Evolutionary conservation across 2,888 invertebrate genomes (phyloP).

Genomic region (Acronicta psi): DNA sequence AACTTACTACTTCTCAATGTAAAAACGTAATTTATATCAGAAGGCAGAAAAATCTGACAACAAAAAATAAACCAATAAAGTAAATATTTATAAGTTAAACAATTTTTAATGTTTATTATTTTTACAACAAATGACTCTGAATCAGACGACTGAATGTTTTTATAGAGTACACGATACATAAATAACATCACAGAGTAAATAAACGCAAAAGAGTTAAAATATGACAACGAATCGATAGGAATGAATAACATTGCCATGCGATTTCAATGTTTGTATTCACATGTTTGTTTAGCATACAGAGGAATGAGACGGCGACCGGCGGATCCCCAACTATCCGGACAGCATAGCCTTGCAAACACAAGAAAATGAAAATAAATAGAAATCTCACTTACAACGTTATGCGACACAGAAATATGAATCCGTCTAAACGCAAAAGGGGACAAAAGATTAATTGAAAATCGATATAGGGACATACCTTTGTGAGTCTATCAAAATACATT

Average conservation of each 20-base stretch:
- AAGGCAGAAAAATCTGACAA: too few relatives aligned
- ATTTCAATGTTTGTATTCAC: conserved; percentile 78
- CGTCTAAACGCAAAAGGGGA: conserved; percentile 79
- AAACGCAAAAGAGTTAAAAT: conserved; percentile 53
- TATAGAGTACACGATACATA: conserved; percentile 13
- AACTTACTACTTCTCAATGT: too few relatives aligned
- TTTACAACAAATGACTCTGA: background rate
- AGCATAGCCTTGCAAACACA: conserved; percentile 67
- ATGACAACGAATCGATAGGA: conserved; percentile 71
- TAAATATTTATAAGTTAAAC: background rate
- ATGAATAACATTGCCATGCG: conserved; percentile 76
- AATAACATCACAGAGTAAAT: conserved; percentile 45
- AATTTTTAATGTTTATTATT: background rate
- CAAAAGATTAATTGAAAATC: conserved; percentile 88
- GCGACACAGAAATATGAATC: conserved; percentile 75
- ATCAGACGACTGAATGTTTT: conserved; percentile 17
- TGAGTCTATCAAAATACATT: conserved; percentile 84
- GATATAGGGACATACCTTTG: conserved; percentile 80
- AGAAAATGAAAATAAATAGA: conserved; percentile 73
- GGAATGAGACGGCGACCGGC: conserved; percentile 69
- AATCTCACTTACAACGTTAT: conserved; percentile 67
- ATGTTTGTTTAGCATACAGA: conserved; percentile 78
- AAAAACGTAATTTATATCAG: too few relatives aligned
- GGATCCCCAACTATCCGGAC: conserved; percentile 59
- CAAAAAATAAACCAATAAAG: too few relatives aligned